These are phyloP conservation scores for Archilochus colubris DNA, from an alignment of 2,113 vertebrate species.

Conservation along the genomic window DNA sequence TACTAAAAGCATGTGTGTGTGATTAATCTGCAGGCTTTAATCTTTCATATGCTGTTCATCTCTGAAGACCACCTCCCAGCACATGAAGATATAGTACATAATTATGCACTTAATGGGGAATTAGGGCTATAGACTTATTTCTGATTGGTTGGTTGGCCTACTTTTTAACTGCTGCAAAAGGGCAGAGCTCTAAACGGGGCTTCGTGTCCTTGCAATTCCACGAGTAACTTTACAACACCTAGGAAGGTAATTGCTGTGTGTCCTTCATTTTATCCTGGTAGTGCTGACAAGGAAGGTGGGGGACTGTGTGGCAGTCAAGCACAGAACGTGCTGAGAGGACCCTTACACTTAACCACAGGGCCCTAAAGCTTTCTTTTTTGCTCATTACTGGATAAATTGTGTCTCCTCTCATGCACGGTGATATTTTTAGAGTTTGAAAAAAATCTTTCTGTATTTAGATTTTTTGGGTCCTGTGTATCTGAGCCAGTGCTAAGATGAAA, in stretches of 20 bases:
- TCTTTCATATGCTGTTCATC: not conserved
- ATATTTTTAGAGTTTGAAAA: not conserved
- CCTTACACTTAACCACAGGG: not conserved
- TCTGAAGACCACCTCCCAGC: not conserved
- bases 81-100: not conserved
- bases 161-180: not conserved
- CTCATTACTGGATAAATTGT: not conserved
- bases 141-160: not conserved
- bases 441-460: not conserved
- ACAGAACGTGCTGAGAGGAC: not conserved
- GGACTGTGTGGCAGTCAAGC: not conserved
- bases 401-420: accelerated
- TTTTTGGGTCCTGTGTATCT: accelerated
- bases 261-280: not conserved
- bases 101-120: constrained; percentile 5
- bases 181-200: not conserved
- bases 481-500: not conserved
- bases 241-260: not conserved
- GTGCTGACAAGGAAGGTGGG: not conserved
- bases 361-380: not conserved
- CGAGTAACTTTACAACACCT: accelerated
- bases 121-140: not conserved
- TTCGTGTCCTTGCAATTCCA: not conserved
- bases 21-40: not conserved
- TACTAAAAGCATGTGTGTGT: not conserved